Evolutionary conservation across 1,140 invertebrate species (phyloP).

Genomic region (Musca domestica): DNA sequence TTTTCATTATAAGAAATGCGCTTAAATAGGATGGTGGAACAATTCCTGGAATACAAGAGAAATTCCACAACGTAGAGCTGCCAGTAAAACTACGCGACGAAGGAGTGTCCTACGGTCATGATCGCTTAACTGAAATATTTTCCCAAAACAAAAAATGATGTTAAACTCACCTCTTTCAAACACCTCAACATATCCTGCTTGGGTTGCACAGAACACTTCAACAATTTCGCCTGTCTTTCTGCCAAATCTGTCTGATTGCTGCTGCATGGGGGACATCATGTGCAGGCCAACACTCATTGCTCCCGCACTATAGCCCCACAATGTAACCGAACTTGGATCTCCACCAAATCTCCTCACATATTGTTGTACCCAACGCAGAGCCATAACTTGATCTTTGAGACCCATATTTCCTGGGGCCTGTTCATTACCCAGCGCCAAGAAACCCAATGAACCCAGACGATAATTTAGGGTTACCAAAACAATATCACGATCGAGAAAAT

Average conservation of each 20-base stretch:
- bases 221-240: slow-evolving; percentile 64
- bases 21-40: too few species aligned
- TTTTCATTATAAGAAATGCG: too few species aligned
- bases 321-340: slow-evolving; percentile 62
- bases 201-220: slow-evolving; percentile 62
- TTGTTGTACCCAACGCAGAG: slow-evolving; percentile 71
- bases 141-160: too few species aligned
- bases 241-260: slow-evolving; percentile 58
- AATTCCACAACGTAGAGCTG: not conserved
- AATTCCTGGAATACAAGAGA: too few species aligned
- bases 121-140: too few species aligned
- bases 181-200: slow-evolving; percentile 29
- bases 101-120: too few species aligned
- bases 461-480: slow-evolving; percentile 66
- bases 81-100: not conserved
- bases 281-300: slow-evolving; percentile 54
- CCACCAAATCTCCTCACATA: slow-evolving; percentile 72
- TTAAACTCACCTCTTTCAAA: slow-evolving; percentile 16
- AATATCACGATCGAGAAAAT: slow-evolving; percentile 59
- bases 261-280: slow-evolving; percentile 56
- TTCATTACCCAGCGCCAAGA: slow-evolving; percentile 62
- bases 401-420: slow-evolving; percentile 69
- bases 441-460: slow-evolving; percentile 62
- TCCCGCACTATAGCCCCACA: slow-evolving; percentile 68
- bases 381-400: slow-evolving; percentile 71